Evolutionary conservation across 2,888 invertebrate species (phyloP), one percentile per base, ranked within the genome.

Genomic region (Synanthedon tipuliformis): DNA sequence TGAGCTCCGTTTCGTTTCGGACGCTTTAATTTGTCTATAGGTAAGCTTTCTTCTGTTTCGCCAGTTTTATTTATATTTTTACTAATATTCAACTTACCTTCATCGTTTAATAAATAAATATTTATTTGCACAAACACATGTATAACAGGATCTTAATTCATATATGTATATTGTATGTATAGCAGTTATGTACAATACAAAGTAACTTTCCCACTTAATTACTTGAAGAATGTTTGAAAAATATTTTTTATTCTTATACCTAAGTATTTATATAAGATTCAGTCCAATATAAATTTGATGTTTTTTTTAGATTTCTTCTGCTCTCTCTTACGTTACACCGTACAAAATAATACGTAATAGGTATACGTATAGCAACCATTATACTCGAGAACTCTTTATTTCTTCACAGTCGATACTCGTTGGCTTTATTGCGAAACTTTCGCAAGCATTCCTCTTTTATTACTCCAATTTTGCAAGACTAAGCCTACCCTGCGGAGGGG

Each of bases 391-490:
- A 83, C 85, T 84, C 84, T 83, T 85, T 85, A 78, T 84, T 84
- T 77, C 85, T 85, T 83, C 82, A 79, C 84, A 87, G 84, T 86
- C 86, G 85, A 86, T 87, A 84, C 83, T 81, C 78, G 81, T 81
- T 77, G 79, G 75, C 76, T 85, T 86, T 87, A 87, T 87, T 87
- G 82, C 85, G 69, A 87, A 87, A 87, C 81, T 87, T 87, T 86
- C 74, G 75, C 79, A 74, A 77, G 83, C 86, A 85, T 86, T 86
- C 78, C 86, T 81, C 85, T 84, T 86, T 86, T 87, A 87, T 86
- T 86, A 85, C 87, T 76, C 81, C 85, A 86, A 86, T 86, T 87
- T 85, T 82, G 84, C 83, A 76, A 79, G 78, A 74, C 75, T 83
- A 82, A 84, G 85, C 84, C 85, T 79, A 83, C 81, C 75, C 78